Conservation (phyloP, 2,113 vertebrate genomes). For the Melanocharis versteri region DNA sequence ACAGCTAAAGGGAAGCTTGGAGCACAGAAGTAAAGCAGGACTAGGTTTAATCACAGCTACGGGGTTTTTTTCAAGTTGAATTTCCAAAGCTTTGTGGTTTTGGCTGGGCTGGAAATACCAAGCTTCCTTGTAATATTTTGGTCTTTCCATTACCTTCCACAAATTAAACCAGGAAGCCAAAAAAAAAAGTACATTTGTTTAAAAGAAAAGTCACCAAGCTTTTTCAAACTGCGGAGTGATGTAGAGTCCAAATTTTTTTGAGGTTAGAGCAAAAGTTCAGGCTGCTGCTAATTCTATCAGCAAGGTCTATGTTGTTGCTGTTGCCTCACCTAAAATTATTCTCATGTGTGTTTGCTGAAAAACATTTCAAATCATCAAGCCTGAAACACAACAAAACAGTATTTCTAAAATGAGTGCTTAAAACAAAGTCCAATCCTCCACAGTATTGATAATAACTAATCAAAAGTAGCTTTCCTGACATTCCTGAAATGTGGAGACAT, state of each 20-base stretch:
- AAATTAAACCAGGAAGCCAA: slow-evolving; percentile 4
- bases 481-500: neutral
- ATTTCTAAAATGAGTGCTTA: neutral
- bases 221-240: neutral
- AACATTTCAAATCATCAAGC: neutral
- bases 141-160: slow-evolving; percentile 23
- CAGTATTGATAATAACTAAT: neutral
- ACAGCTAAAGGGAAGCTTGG: neutral
- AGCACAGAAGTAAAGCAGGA: neutral
- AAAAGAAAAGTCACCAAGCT: neutral
- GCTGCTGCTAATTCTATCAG: neutral
- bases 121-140: slow-evolving; percentile 8
- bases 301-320: neutral
- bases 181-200: neutral
- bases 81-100: slow-evolving; percentile 49
- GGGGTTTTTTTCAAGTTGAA: neutral
- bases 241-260: neutral
- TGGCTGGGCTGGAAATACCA: slow-evolving; percentile 29
- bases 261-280: slow-evolving; percentile 25
- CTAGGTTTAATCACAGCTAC: neutral
- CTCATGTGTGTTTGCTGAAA: neutral
- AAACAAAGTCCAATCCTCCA: neutral
- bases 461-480: neutral
- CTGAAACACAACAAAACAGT: neutral
- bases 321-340: neutral